Base-by-base conservation (phyloP, 37 sponge, comb jelly and placozoan genomes). In the Dysidea cf. avara region DNA sequence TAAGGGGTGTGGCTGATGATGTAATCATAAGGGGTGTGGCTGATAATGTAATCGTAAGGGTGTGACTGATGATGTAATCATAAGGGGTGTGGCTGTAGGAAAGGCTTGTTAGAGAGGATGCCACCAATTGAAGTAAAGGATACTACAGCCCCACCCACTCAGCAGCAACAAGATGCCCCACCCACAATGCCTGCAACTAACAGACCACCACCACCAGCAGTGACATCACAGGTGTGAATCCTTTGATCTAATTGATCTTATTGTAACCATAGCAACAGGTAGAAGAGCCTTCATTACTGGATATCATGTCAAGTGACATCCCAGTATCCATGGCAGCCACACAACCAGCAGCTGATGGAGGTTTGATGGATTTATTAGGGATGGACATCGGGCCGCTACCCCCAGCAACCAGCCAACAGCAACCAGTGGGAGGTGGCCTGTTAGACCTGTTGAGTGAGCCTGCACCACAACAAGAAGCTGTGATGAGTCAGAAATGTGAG, bases 101-200 rank as follows among this genome's bases (percentile, higher is more conserved):
- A 73, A 58, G 96, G 78, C 9, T 71, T 96, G 13, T 39, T 96
- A 51, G 97, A 96, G 71, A 54, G 88, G 47, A 96, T 96, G 96
- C 97, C 97, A 21, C 56, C 77, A 0, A 81, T 69, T 46, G 80
- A 47, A 28, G 43, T 71, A 17, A 75, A 66, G 24, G 58, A 55
- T 38, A 63, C 37, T 36, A 37, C n/a, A 14, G 46, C 74, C 26
- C 67, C 67, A 65, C 25, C 35, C 38, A 65, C 38, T 9, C 5
- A 6, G 5, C 39, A 24, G 7, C 5, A 34, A 31, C 7, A 35
- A 5, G 53, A n/a, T 14, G 66, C 25, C 32, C 29, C 64, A 68
- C 29, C 64, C 22, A 12, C 35, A 33, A 24, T 26, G 21, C 25
- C 20, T 7, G 30, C 21, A 30, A 39, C 29, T 40, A 40, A 9